Evolutionary conservation across 2,888 invertebrate species (phyloP).

Genomic region (Dasysyrphus tricinctus): DNA sequence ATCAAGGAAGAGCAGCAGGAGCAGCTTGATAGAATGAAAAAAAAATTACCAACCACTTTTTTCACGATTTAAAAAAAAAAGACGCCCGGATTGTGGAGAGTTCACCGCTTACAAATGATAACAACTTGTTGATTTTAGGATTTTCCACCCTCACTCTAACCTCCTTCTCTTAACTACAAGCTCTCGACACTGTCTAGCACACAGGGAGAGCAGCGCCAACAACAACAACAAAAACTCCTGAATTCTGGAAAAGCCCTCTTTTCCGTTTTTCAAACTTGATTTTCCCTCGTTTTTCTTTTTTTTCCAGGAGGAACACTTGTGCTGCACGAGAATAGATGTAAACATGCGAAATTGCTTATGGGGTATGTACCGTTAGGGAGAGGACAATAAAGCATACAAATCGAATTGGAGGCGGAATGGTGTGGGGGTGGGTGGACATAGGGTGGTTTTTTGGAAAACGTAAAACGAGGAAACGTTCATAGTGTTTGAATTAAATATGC

Average conservation of each 20-base stretch:
- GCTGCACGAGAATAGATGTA: constrained; percentile 74
- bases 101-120: constrained; percentile 78
- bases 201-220: constrained; percentile 44
- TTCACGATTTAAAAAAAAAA: constrained; percentile 76
- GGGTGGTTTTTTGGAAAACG: constrained; percentile 7
- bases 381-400: constrained; percentile 73
- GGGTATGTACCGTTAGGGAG: constrained; percentile 37
- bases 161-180: constrained; percentile 11
- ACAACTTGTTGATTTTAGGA: constrained; percentile 77
- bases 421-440: neutral
- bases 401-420: constrained; percentile 49
- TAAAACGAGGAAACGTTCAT: constrained; percentile 49
- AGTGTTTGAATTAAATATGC: constrained; percentile 74
- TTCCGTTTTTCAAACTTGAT: constrained; percentile 52
- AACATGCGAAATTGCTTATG: constrained; percentile 56
- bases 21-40: constrained; percentile 68
- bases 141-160: constrained; percentile 61
- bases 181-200: constrained; percentile 44
- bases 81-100: constrained; percentile 76
- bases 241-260: constrained; percentile 75
- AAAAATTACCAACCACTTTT: constrained; percentile 77
- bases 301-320: constrained; percentile 59
- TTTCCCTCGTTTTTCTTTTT: constrained; percentile 31
- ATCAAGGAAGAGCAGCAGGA: constrained; percentile 48
- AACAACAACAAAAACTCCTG: constrained; percentile 44